Evolutionary conservation across 2,113 vertebrate species (phyloP).

Genomic region (Machaerirhynchus nigripectus): DNA sequence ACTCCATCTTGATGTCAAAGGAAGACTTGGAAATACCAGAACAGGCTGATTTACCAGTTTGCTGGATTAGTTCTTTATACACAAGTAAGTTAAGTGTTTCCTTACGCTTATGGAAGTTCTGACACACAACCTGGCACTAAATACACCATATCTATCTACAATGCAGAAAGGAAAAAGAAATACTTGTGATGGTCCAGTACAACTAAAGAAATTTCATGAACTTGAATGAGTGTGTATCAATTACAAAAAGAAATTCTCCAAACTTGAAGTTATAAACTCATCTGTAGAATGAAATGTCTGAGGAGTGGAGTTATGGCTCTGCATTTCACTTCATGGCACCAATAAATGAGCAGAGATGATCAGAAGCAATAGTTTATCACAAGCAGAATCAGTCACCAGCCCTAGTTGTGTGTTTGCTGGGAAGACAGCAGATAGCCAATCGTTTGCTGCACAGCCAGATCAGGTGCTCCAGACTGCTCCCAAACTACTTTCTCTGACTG

Average conservation of each 20-base stretch:
- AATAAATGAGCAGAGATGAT: background rate
- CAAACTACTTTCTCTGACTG: background rate
- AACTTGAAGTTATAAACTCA: background rate
- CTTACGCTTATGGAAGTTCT: background rate
- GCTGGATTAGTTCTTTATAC: background rate
- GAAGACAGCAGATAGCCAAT: background rate
- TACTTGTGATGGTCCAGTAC: background rate
- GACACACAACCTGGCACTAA: background rate
- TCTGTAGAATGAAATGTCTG: background rate
- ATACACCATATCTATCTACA: background rate
- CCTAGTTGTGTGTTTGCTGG: background rate
- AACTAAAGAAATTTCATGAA: background rate
- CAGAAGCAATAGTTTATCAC: background rate
- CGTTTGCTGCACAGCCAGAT: background rate
- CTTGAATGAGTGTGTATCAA: background rate
- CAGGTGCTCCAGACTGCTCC: background rate
- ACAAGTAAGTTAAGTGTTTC: background rate
- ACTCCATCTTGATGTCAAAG: background rate
- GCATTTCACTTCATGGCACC: background rate
- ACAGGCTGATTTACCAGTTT: background rate
- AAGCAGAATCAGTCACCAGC: background rate
- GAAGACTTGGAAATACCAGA: background rate
- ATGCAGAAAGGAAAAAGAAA: background rate
- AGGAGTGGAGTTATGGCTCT: background rate
- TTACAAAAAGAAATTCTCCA: background rate